Base-by-base conservation (phyloP, 92 coral and sea anemone genomes). In the Muricea muricata region DNA sequence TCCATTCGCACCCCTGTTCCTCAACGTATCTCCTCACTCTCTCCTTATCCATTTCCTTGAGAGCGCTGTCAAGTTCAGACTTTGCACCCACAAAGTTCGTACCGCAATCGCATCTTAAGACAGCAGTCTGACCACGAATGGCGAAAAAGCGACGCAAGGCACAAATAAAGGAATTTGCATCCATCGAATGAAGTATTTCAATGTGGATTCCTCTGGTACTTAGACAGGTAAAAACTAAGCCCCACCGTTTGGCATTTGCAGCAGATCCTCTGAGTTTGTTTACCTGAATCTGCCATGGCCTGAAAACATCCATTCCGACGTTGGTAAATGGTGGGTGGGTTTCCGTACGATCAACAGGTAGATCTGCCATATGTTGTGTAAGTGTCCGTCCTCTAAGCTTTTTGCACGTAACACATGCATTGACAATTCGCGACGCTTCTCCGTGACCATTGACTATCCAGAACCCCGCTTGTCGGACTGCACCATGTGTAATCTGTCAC, bases 151-250 rank as follows among this genome's bases (percentile, higher is more conserved):
- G 68, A 3, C 68, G 7, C 8, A 25, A 60, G 6, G 68, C 68
- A 28, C 34, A 24, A 9, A 60, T 24, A 21, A 60, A 60, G 68
- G 68, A 60, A 60, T 82, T 8, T 7, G 86, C 10, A 42, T 84
- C 60, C 29, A 33, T 34, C 17, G 28, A 29, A 42, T 84, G 80
- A 31, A 42, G 54, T 3, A 72, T 41, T 15, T 84, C 57, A 52
- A 46, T 17, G 45, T 31, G 37, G 20, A 75, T 45, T 52, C 54
- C 87, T 46, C 45, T 73, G 26, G 33, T n/a, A 58, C 72, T 18
- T 57, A 80, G 80, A 37, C 87, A 82, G 34, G 83, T 82, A 77
- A 82, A 82, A 6, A 82, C 26, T 31, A 82, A 47, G 18, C 87
- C 87, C 68, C 83, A 82, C 15, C 83, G 83, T 46, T 82, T 82